Percentiles rank a stretch among this genome's conserved stretches.
Conservation (phyloP, 2,888 invertebrate genomes). For the Diaprepes abbreviatus region DNA sequence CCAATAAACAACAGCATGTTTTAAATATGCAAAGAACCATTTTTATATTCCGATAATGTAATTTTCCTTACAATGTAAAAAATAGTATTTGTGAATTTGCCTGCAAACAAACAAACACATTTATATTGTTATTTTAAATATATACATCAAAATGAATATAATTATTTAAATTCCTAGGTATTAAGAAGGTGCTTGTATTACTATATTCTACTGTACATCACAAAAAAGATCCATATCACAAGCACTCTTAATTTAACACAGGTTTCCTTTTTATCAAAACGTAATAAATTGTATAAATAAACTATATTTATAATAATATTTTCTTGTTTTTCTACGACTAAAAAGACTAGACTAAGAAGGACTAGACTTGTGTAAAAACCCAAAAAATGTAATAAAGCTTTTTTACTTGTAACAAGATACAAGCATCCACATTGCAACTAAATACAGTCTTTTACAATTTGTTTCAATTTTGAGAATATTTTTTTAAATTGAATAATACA, state of each 20-base stretch:
- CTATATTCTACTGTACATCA: constrained; percentile 6
- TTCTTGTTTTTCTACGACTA: constrained; percentile 5
- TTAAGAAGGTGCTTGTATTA: background rate
- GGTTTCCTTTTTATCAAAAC: background rate
- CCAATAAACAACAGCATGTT: too few species aligned
- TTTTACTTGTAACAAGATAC: background rate
- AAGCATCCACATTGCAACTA: background rate
- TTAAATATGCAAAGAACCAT: too few species aligned
- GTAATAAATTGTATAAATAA: constrained; percentile 13
- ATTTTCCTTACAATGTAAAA: too few species aligned
- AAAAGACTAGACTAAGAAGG: constrained; percentile 26
- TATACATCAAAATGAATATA: constrained; percentile 6
- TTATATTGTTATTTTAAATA: background rate
- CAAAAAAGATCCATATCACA: constrained; percentile 5
- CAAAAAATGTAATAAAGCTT: background rate
- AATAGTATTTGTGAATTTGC: too few species aligned
- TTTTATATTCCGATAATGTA: too few species aligned
- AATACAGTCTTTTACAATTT: background rate
- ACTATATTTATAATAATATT: constrained; percentile 2
- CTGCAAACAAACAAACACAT: background rate
- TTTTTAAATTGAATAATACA: too few species aligned
- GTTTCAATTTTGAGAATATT: background rate
- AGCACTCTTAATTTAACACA: constrained; percentile 5
- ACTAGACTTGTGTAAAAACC: constrained; percentile 17
- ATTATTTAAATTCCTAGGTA: background rate